Base-by-base conservation (phyloP, 2,888 invertebrate genomes). In the Xestobium rufovillosum region DNA sequence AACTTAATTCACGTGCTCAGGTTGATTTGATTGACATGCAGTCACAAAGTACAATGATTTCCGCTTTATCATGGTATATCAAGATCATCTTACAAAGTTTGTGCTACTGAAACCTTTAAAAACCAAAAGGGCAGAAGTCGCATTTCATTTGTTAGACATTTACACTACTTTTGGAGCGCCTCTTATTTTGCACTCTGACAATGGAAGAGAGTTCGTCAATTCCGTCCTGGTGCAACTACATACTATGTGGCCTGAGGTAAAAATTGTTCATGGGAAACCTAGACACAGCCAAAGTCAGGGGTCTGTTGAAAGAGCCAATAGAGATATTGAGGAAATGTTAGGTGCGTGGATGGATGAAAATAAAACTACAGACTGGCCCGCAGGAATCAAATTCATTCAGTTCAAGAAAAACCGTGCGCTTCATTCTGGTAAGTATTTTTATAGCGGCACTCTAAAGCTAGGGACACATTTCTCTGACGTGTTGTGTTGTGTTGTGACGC, bases 11-110 rank as follows among this genome's bases (percentile, higher is more conserved):
- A 35, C 38, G 34, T 35, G 25, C 26, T 17, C 38, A 38, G 16
- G 34, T 34, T 34, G 38, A 34, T 34, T 34, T 38, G 26, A 34
- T 26, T 14, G 38, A 38, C 27, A 38, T 38, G 38, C 38, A 38
- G 27, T 35, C 38, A 12, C 26, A 38, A 35, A 25, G 31, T 23
- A 35, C 26, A 34, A 34, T 16, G 10, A 31, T 14, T 31, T 13
- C 9, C 31, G 31, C 14, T 31, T 14, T 10, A 31, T 31, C 14
- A 14, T 31, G 31, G 9, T 14, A 31, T 31, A 31, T 31, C 31
- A 31, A 31, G 6, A 31, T 14, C 31, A 31, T 27, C 11, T 27
- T n/a, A 26, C 37, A 4, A 37, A 32, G 14, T 37, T 37, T 37
- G 37, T 37, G 26, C 26, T 37, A 32, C 31, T 37, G 26, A 37